Evolutionary conservation across 2,888 invertebrate genomes (phyloP), one percentile per base, ranked within the genome.

Genomic region (Andrena flavipes): DNA sequence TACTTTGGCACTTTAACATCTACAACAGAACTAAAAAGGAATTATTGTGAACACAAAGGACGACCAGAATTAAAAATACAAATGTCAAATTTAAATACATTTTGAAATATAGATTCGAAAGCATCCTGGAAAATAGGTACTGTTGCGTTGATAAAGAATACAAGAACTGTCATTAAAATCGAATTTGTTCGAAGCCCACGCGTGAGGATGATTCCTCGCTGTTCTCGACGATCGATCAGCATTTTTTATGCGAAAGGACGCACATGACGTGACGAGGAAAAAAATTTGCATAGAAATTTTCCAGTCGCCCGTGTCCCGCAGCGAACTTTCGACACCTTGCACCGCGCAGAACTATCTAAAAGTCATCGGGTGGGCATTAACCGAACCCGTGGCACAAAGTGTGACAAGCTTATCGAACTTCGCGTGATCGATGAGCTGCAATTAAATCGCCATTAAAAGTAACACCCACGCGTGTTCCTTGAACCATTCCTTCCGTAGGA

Each of bases 361-460:
- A 94, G 93, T 94, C 93, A 94, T 94, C 85, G 92, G 89, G 92
- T 88, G 86, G 90, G 91, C 92, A 93, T 94, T 93, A 93, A 88
- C 72, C 80, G 63, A 33, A 29, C 49, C 74, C 72, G 78, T 73
- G 71, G 64, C 76, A 64, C 82, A 85, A 84, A 85, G 84, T 84
- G 82, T 80, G 80, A 74, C 82, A 54, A 79, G 74, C 76, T 86
- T 85, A 76, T 89, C 88, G 84, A 90, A 87, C 73, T 84, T 82
- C 65, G 33, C 48, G 70, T 91, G 92, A 92, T 92, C 89, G 91
- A 92, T 91, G 89, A 65, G 63, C 20, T 49, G 8, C 13, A 16
- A 54, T 69, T 72, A 76, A 83, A 67, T 30, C 49, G 60, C 63
- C 51, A 74, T 48, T 49, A 60, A 65, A 65, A 72, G 62, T 82